A percentile compares a stretch with the other conserved stretches of the same genome.
Conservation (phyloP, 2,888 invertebrate species). For the Latrodectus hesperus region DNA sequence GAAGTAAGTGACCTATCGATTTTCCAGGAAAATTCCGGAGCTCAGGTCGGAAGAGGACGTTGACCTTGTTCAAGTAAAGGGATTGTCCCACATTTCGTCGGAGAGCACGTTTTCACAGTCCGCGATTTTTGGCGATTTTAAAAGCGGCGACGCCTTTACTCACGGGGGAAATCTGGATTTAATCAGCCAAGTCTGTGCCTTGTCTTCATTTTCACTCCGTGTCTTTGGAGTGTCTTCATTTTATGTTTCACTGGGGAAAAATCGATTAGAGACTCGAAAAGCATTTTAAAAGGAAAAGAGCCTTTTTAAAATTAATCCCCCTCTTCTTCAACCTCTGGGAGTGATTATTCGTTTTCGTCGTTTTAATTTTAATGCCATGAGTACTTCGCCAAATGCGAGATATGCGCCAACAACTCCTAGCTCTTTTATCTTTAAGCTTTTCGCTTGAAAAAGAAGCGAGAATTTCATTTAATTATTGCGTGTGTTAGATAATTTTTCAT, state of each 20-base stretch:
- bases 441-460: no score
- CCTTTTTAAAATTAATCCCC: no score
- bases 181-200: neutral
- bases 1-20: conserved; percentile 32
- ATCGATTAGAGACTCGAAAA: neutral
- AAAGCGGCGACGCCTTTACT: neutral
- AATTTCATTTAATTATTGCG: no score
- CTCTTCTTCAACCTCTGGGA: no score
- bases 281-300: neutral
- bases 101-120: conserved; percentile 3
- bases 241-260: neutral
- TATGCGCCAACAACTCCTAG: no score
- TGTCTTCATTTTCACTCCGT: conserved; percentile 2
- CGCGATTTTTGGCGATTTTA: neutral
- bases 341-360: no score
- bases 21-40: conserved; percentile 47
- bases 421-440: no score
- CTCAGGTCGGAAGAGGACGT: conserved; percentile 48
- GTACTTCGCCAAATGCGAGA: no score
- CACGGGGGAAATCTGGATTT: neutral
- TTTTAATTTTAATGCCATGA: no score
- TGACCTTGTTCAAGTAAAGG: conserved; percentile 38
- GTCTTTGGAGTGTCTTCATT: neutral
- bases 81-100: conserved; percentile 40
- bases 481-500: no score